These are phyloP conservation scores for Sebastes hopkinsi DNA, from an alignment of 2,797 vertebrate species.

Conservation along the genomic window DNA sequence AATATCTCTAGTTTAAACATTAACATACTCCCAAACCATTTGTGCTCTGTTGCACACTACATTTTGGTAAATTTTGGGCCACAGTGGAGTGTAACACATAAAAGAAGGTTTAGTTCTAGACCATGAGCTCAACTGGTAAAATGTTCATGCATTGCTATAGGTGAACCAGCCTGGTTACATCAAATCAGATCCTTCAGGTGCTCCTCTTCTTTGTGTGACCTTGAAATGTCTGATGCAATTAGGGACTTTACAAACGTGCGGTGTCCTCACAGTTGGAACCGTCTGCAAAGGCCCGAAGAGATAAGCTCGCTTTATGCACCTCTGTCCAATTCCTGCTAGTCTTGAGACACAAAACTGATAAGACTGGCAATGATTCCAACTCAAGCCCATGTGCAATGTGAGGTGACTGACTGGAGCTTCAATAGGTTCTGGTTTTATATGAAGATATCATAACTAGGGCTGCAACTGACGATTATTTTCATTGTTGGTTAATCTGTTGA, in stretches of 20 bases:
- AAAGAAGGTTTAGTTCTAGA: background rate
- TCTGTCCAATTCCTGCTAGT: background rate
- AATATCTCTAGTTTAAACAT: conserved; percentile 10
- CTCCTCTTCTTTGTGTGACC: background rate
- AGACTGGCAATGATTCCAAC: background rate
- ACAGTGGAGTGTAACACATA: background rate
- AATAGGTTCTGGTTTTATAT: background rate
- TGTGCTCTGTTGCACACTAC: background rate
- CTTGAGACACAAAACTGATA: background rate
- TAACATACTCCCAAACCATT: background rate
- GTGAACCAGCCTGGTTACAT: background rate
- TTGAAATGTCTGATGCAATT: background rate
- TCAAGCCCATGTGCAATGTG: background rate
- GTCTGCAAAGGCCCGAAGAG: background rate
- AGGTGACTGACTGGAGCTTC: background rate
- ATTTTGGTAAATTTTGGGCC: background rate
- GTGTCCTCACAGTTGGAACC: background rate
- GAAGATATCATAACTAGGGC: background rate
- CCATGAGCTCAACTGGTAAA: background rate
- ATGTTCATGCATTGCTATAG: background rate
- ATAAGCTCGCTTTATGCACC: background rate
- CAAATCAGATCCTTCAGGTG: background rate
- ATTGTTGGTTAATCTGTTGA: too few species aligned
- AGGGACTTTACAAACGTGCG: background rate
- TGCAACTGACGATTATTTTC: too few species aligned